Evolutionary conservation across 2,888 invertebrate species (phyloP).

Genomic region (Penaeus monodon): DNA sequence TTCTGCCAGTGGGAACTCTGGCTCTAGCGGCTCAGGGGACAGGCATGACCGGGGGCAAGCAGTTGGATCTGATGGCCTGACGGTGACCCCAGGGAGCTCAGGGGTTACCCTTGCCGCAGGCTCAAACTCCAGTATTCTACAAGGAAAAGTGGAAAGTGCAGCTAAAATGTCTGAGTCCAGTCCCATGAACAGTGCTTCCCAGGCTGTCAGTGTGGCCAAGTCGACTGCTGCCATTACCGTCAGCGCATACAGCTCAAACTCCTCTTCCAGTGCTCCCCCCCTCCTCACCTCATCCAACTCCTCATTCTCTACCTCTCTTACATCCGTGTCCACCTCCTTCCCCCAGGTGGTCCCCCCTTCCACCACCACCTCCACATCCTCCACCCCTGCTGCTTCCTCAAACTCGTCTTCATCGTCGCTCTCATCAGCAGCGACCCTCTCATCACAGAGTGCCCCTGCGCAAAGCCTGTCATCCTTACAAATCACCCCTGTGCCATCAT

Average conservation of each 20-base stretch:
- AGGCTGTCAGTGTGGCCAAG: constrained; percentile 37
- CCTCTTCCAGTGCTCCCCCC: constrained; percentile 39
- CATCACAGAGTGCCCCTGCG: background rate
- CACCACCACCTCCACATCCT: constrained; percentile 27
- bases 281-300: constrained; percentile 32
- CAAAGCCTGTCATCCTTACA: constrained; percentile 21
- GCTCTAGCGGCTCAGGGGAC: constrained; percentile 29
- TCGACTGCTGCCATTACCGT: constrained; percentile 34
- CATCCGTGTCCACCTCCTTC: constrained; percentile 17
- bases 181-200: constrained; percentile 42
- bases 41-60: constrained; percentile 29
- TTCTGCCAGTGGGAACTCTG: constrained; percentile 33
- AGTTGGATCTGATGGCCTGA: constrained; percentile 17
- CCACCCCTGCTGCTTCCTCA: constrained; percentile 24
- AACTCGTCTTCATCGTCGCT: constrained; percentile 10
- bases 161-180: constrained; percentile 46
- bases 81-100: constrained; percentile 42
- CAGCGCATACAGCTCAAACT: constrained; percentile 40
- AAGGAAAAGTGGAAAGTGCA: constrained; percentile 28
- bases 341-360: constrained; percentile 41
- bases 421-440: constrained; percentile 15
- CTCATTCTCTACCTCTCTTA: constrained; percentile 30
- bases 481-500: constrained; percentile 40
- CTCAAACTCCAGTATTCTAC: constrained; percentile 9
- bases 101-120: constrained; percentile 26